A percentile compares a stretch with the other conserved stretches of the same genome.
Conservation (phyloP, 1,140 invertebrate genomes). For the Ridgeia piscesae region DNA sequence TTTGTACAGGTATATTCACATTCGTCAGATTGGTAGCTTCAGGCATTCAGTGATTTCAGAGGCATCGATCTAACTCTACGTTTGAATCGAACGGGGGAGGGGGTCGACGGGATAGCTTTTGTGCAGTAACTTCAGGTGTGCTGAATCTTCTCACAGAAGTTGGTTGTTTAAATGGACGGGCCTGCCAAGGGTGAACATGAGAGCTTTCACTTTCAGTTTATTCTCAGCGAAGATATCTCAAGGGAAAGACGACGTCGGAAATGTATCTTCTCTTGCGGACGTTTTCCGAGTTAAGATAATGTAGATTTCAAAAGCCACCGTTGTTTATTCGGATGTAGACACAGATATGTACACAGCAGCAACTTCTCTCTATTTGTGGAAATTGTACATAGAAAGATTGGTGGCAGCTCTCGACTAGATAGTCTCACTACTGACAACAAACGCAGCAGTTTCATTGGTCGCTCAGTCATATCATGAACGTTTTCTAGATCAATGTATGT, state of each 20-base stretch:
- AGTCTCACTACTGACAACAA: not conserved
- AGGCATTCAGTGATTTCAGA: not conserved
- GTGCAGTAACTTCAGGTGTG: not conserved
- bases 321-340: not conserved
- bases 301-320: not conserved
- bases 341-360: not conserved
- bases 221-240: not conserved
- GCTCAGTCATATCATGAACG: not conserved
- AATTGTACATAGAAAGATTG: not conserved
- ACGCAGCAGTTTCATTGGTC: not conserved
- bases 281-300: not conserved
- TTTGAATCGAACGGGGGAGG: not conserved
- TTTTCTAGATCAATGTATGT: not conserved
- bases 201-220: not conserved
- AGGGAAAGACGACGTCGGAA: not conserved
- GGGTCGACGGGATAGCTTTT: not conserved
- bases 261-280: not conserved
- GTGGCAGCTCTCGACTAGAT: not conserved
- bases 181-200: not conserved
- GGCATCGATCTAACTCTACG: not conserved
- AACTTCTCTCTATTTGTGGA: not conserved
- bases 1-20: not conserved
- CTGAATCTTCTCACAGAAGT: not conserved
- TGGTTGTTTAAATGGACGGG: not conserved
- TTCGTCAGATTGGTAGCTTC: not conserved